phyloP scores from a whole-genome alignment of 2,888 invertebrate genomes.

The Pecten maximus region DNA sequence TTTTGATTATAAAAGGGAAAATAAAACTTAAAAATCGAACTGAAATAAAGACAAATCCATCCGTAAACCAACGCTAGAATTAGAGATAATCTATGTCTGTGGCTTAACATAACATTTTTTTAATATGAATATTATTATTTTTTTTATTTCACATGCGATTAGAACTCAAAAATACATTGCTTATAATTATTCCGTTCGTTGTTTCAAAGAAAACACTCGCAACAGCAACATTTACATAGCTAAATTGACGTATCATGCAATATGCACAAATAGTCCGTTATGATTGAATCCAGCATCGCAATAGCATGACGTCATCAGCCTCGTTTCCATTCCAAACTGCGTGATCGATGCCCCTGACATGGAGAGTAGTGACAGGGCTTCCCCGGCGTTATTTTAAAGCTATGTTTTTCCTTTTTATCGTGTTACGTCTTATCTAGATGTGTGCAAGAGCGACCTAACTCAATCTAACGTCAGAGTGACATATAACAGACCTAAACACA shows the following conservation, averaged over 20 bases:
- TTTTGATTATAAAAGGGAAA: too few relatives aligned
- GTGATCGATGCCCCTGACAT: slow-evolving; percentile 29
- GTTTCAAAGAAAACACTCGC: too few relatives aligned
- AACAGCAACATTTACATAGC: too few relatives aligned
- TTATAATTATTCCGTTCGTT: too few relatives aligned
- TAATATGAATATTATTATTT: too few relatives aligned
- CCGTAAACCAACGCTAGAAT: too few relatives aligned
- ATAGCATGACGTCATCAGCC: slow-evolving; percentile 6
- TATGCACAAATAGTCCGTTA: background rate
- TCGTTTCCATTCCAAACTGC: background rate
- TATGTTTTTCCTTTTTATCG: slow-evolving; percentile 29
- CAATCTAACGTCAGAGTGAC: slow-evolving; percentile 30
- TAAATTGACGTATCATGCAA: background rate
- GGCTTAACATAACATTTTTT: too few relatives aligned
- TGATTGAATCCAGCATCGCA: background rate
- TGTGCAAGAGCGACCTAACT: slow-evolving; percentile 30
- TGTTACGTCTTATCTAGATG: slow-evolving; percentile 35
- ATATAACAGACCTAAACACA: slow-evolving; percentile 29
- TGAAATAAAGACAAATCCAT: too few relatives aligned
- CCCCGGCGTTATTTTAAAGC: slow-evolving; percentile 2
- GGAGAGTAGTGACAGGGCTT: background rate
- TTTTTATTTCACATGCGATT: too few relatives aligned
- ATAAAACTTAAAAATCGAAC: too few relatives aligned
- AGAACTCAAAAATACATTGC: too few relatives aligned
- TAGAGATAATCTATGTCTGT: too few relatives aligned